These are phyloP conservation scores for Tubulanus polymorphus DNA, from an alignment of 2,888 invertebrate species.

Conservation along the genomic window DNA sequence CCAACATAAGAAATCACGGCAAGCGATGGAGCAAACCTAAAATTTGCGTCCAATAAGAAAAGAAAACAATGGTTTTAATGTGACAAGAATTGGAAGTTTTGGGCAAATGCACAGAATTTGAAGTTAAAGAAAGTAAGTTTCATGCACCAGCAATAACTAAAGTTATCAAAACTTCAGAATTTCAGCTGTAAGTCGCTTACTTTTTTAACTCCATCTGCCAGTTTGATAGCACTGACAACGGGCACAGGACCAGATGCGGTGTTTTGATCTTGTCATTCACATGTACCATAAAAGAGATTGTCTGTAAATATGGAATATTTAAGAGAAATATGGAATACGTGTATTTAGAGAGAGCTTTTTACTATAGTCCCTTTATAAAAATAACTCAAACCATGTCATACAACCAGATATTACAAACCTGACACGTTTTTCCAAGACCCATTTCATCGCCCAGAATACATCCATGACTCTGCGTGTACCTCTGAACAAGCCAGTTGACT, in stretches of 20 bases:
- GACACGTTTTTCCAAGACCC: constrained; percentile 53
- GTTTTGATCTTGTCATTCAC: constrained; percentile 24
- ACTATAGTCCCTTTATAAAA: not conserved
- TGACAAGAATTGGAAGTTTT: not conserved
- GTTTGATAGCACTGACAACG: constrained; percentile 47
- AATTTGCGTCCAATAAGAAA: not conserved
- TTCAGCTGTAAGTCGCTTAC: too few species aligned
- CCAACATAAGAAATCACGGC: constrained; percentile 41
- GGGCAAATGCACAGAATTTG: not conserved
- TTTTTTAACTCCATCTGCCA: constrained; percentile 46
- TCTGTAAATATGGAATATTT: constrained; percentile 27
- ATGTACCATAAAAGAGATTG: constrained; percentile 43
- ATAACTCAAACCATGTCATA: not conserved
- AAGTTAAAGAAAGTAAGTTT: too few species aligned
- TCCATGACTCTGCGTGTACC: constrained; percentile 39
- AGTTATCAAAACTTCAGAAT: not conserved
- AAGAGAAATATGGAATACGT: not conserved
- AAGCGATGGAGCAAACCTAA: constrained; percentile 51
- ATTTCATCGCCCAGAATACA: constrained; percentile 52
- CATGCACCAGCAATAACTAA: not conserved
- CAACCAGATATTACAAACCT: constrained; percentile 41
- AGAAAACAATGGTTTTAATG: not conserved
- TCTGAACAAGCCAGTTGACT: constrained; percentile 44
- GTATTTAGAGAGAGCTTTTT: not conserved
- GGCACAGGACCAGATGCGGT: constrained; percentile 41